These are phyloP conservation scores for Echinarachnius parma DNA, from an alignment of 53 echinoderm and acorn worm species.

Conservation along the genomic window DNA sequence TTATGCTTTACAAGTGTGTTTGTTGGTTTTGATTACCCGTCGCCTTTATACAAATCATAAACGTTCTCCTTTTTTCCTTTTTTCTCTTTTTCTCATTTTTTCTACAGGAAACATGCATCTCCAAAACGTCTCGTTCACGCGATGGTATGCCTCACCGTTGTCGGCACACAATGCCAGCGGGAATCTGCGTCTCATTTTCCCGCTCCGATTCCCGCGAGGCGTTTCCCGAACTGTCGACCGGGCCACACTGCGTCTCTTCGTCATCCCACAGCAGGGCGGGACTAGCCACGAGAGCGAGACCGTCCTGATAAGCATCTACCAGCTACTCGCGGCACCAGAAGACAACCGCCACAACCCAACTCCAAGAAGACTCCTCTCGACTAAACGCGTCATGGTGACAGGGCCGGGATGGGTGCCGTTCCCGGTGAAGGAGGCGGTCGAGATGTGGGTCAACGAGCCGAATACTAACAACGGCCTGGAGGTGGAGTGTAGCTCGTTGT, in stretches of 20 bases:
- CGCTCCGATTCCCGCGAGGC: constrained; percentile 1
- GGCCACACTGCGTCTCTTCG: constrained; percentile 16
- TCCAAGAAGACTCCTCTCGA: constrained; percentile 10
- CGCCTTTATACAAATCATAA: too few relatives aligned
- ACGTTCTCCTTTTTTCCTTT: too few relatives aligned
- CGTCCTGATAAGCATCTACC: constrained; percentile 11
- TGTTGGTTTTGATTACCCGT: too few relatives aligned
- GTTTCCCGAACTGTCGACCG: constrained; percentile 4
- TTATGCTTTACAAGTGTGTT: too few relatives aligned
- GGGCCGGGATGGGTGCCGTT: constrained; percentile 7
- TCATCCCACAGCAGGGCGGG: neutral
- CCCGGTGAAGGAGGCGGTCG: constrained; percentile 10
- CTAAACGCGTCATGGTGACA: constrained; percentile 4
- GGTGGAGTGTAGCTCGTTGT: constrained; percentile 5
- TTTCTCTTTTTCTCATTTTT: too few relatives aligned
- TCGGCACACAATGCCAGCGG: too few relatives aligned
- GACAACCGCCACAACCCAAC: neutral
- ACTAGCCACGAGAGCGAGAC: neutral
- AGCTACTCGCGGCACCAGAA: constrained; percentile 4
- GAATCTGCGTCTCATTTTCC: constrained; percentile 22
- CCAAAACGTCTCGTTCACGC: too few relatives aligned
- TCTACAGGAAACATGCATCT: too few relatives aligned
- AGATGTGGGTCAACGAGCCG: constrained; percentile 30
- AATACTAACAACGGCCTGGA: constrained; percentile 26
- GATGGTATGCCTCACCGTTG: too few relatives aligned